These are phyloP conservation scores for Drosophila greeni DNA, from an alignment of 2,888 invertebrate species.

Conservation along the genomic window DNA sequence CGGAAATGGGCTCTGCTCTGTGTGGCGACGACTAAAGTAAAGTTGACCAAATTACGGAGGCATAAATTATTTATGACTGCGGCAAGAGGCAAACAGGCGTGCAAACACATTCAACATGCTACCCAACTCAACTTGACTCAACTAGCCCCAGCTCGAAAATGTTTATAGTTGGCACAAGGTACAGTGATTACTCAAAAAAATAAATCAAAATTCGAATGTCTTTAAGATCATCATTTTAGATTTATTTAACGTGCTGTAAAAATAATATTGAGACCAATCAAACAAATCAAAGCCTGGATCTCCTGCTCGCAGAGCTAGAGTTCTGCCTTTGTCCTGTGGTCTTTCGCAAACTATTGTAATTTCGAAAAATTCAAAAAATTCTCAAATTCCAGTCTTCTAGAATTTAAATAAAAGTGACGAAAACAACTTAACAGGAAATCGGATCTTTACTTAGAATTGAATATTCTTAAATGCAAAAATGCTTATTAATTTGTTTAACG, in stretches of 20 bases:
- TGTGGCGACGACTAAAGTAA: slow-evolving; percentile 34
- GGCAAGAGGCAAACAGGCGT: slow-evolving; percentile 54
- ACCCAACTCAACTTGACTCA: slow-evolving; percentile 19
- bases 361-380: no score
- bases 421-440: background rate
- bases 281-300: no score
- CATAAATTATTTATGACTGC: slow-evolving; percentile 73
- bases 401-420: background rate
- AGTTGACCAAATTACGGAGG: slow-evolving; percentile 68
- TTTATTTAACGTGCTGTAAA: background rate
- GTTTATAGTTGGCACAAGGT: slow-evolving; percentile 38
- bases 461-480: background rate
- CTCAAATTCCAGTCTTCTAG: no score
- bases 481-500: background rate
- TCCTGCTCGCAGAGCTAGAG: background rate
- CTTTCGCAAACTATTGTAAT: background rate
- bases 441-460: background rate
- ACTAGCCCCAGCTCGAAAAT: slow-evolving; percentile 23
- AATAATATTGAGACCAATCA: background rate
- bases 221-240: no score
- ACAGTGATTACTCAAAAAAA: slow-evolving; percentile 14
- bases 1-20: slow-evolving; percentile 12
- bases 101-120: slow-evolving; percentile 49
- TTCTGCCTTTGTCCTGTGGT: background rate
- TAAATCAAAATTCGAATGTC: fast-evolving